phyloP scores from a whole-genome alignment of 2,797 vertebrate genomes.

The Thunnus albacares region DNA sequence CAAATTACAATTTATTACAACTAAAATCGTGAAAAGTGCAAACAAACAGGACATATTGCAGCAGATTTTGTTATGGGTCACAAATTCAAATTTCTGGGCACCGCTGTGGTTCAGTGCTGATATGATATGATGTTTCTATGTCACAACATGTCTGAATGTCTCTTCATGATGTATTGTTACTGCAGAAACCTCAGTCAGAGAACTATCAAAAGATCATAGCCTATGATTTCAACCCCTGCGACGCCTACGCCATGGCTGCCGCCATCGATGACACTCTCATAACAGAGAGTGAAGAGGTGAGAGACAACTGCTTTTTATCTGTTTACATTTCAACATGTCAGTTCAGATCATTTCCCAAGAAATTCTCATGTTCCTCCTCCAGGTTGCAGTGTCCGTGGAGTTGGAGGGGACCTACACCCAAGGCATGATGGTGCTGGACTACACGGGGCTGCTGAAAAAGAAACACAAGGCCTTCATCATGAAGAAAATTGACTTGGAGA shows the following conservation, averaged over 20 bases:
- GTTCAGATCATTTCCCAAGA: too few relatives aligned
- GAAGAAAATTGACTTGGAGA: conserved; percentile 79
- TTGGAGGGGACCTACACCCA: conserved; percentile 73
- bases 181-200: conserved; percentile 31
- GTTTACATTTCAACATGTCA: background rate
- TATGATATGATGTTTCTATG: too few relatives aligned
- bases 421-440: conserved; percentile 86
- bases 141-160: too few relatives aligned
- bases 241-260: conserved; percentile 84
- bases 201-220: conserved; percentile 53
- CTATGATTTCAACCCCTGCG: conserved; percentile 82
- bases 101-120: too few relatives aligned
- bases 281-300: conserved; percentile 58
- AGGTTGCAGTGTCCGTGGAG: conserved; percentile 80
- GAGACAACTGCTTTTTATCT: background rate
- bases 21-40: too few relatives aligned
- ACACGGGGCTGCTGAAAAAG: conserved; percentile 69
- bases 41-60: too few relatives aligned
- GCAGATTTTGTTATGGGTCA: too few relatives aligned
- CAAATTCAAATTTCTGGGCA: too few relatives aligned
- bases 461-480: conserved; percentile 79
- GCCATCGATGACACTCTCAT: conserved; percentile 76
- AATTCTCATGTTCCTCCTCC: background rate
- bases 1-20: too few relatives aligned
- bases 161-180: background rate